These are phyloP conservation scores for Promerops cafer DNA, from an alignment of 2,113 vertebrate species.

Conservation along the genomic window DNA sequence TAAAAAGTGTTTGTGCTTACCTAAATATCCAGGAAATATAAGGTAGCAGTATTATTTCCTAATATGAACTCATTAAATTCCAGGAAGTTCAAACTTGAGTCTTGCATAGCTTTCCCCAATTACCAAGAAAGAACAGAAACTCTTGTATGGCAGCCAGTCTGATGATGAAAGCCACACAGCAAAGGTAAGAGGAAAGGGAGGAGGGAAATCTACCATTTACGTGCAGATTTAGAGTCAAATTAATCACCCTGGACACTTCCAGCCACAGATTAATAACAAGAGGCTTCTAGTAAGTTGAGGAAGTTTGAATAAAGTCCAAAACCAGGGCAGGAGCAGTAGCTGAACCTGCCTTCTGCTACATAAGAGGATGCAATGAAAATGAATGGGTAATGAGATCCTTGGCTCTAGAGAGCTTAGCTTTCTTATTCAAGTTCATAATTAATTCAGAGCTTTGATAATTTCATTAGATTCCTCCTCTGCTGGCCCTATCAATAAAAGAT, in stretches of 20 bases:
- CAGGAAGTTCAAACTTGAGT: conserved; percentile 33
- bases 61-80: conserved; percentile 53
- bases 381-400: conserved; percentile 90
- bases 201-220: background rate
- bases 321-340: conserved; percentile 73
- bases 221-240: conserved; percentile 36
- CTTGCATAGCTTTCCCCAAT: conserved; percentile 49
- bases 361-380: conserved; percentile 86
- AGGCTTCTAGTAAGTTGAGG: conserved; percentile 39
- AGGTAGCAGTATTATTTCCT: conserved; percentile 16
- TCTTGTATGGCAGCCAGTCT: conserved; percentile 30
- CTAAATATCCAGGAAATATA: conserved; percentile 65
- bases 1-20: conserved; percentile 63
- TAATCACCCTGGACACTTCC: conserved; percentile 67
- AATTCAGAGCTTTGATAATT: conserved; percentile 99
- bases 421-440: conserved; percentile 98
- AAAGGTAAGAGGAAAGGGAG: background rate
- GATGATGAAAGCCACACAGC: conserved; percentile 12
- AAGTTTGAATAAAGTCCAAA: conserved; percentile 88
- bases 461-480: conserved; percentile 89
- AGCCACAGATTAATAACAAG: conserved; percentile 37
- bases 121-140: conserved; percentile 54
- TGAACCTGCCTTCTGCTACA: conserved; percentile 83
- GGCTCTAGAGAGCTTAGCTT: conserved; percentile 86
- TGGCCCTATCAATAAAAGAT: conserved; percentile 96